Evolutionary conservation across 2,797 vertebrate genomes (phyloP), one percentile per base, ranked within the genome.

Genomic region (Sebastes diaconus): DNA sequence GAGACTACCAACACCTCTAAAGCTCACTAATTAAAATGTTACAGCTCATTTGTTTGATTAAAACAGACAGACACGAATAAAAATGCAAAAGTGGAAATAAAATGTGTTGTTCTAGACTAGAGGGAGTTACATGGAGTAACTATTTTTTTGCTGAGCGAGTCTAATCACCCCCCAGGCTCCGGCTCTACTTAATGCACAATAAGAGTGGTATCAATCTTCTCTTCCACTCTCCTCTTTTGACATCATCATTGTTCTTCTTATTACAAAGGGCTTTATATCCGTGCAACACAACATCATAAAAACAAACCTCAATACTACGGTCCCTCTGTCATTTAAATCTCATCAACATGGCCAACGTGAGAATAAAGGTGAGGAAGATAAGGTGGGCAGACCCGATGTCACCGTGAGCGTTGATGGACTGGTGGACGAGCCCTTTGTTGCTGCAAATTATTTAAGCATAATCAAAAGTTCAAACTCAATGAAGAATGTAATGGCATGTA

Each of bases 401-500:
- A 55, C 14, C n/a, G 25, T 24, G 27, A 79, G 59, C 57, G 73
- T 71, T 84, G 81, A 90, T 71, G 81, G 84, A 87, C 80, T 2
- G n/a, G 70, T 74, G 83, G 76, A 78, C 29, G 2, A 76, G 73
- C 30, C 7, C 13, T 85, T 84, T 88, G 81, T 85, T 80, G 75
- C 74, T 75, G 54, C 68, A 78, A 87, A 89, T 92, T 64, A 90
- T 90, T 90, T 83, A 79, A 88, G 83, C 73, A 80, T 80, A 86
- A 68, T 90, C 72, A 57, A 86, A 88, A 89, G 84, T 78, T 76
- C 87, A 91, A 90, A 92, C 79, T 90, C 82, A 90, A 87, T 94
- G 84, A 91, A 85, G 86, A 91, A 90, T 91, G 84, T 90, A 93
- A 92, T 91, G 78, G 83, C 83, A 90, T 92, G 84, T 90, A 85